A percentile compares a stretch with the other conserved stretches of the same genome.
These are phyloP conservation scores for Limosa lapponica DNA, from an alignment of 2,797 vertebrate genomes.

Conservation along the genomic window DNA sequence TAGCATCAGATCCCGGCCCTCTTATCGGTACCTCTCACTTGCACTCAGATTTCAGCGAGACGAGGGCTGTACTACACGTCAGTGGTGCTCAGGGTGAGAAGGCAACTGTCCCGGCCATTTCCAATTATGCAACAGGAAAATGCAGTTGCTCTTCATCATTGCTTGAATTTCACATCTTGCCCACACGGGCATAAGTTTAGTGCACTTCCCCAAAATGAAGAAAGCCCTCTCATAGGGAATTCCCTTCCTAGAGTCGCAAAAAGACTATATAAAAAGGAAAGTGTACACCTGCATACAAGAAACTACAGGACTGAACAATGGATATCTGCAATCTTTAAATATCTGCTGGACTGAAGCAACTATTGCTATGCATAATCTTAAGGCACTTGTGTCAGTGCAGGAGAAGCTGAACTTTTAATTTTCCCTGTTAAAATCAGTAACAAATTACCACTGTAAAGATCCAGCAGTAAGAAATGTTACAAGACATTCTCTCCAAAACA, in stretches of 20 bases:
- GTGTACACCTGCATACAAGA: neutral
- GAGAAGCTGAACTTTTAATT: too few relatives aligned
- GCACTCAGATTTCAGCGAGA: neutral
- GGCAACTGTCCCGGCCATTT: rapidly evolving
- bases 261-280: neutral
- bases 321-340: too few relatives aligned
- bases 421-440: too few relatives aligned
- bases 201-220: neutral
- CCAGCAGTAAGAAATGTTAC: neutral
- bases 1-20: rapidly evolving
- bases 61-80: neutral
- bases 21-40: neutral
- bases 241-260: neutral
- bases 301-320: neutral
- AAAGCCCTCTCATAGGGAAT: neutral
- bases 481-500: neutral
- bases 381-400: too few relatives aligned
- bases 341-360: too few relatives aligned
- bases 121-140: neutral
- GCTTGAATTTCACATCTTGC: neutral
- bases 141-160: neutral
- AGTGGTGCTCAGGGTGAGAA: neutral
- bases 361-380: too few relatives aligned
- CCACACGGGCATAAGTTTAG: neutral
- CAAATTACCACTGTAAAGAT: neutral